Evolutionary conservation across 1,140 invertebrate genomes (phyloP).

Genomic region (Drosophila sproati): DNA sequence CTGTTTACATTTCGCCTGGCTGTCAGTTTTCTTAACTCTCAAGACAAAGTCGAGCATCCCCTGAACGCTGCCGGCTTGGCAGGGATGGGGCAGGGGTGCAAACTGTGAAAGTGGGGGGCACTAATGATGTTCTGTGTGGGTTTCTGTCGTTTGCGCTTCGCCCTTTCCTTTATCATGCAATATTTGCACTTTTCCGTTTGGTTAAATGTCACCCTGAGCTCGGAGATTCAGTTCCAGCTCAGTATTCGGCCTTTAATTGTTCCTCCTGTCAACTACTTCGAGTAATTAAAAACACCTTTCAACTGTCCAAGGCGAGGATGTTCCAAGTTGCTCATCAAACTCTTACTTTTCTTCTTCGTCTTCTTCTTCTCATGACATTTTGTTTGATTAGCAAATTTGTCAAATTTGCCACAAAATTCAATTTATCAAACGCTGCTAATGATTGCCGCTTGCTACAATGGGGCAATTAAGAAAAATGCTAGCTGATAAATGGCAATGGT

Average conservation of each 20-base stretch:
- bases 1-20: constrained; percentile 53
- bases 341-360: background rate
- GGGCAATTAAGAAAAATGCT: background rate
- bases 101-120: constrained; percentile 35
- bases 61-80: background rate
- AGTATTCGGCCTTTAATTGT: constrained; percentile 66
- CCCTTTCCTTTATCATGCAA: constrained; percentile 50
- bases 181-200: constrained; percentile 83
- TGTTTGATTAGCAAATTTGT: constrained; percentile 81
- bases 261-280: constrained; percentile 66
- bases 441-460: constrained; percentile 50
- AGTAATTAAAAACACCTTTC: constrained; percentile 84
- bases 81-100: background rate
- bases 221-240: constrained; percentile 27
- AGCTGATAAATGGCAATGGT: constrained; percentile 3
- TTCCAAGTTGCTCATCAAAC: constrained; percentile 19
- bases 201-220: constrained; percentile 71
- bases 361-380: constrained; percentile 29
- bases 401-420: constrained; percentile 69
- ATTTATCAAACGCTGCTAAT: constrained; percentile 73
- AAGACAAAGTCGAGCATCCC: constrained; percentile 43
- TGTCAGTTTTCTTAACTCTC: constrained; percentile 56
- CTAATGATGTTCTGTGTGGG: constrained; percentile 82
- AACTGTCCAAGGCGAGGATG: constrained; percentile 58
- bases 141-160: constrained; percentile 31